A percentile compares a stretch with the other conserved stretches of the same genome.
These are phyloP conservation scores for Urocynchramus pylzowi DNA, from an alignment of 2,113 vertebrate species.

Conservation along the genomic window DNA sequence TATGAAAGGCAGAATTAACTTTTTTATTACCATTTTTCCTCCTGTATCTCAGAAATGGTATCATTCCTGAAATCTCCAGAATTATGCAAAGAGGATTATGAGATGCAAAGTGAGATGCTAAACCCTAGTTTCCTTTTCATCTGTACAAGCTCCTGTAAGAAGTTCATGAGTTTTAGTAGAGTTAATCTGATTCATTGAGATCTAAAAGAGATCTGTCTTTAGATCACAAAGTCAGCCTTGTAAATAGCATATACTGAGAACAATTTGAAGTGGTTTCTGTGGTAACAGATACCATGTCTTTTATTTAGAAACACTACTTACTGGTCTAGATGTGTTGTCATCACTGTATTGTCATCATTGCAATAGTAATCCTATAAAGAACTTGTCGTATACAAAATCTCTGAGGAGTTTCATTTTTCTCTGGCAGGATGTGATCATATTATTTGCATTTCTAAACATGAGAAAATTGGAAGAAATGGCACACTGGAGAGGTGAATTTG, in stretches of 20 bases:
- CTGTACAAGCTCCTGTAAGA: not conserved
- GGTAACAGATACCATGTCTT: not conserved
- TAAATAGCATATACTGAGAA: not conserved
- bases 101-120: not conserved
- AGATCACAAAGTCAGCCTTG: not conserved
- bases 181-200: not conserved
- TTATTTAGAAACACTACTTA: not conserved
- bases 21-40: not conserved
- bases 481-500: not conserved
- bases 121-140: not conserved
- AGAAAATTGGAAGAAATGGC: not conserved
- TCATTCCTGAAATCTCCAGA: not conserved
- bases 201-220: not conserved
- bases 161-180: not conserved
- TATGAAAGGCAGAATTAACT: not conserved
- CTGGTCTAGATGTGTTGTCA: not conserved
- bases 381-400: not conserved
- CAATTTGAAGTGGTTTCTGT: not conserved
- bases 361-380: not conserved
- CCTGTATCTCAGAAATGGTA: not conserved
- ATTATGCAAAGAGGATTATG: not conserved
- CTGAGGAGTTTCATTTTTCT: not conserved
- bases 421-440: not conserved
- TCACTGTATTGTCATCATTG: not conserved
- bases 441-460: not conserved